A percentile compares a stretch with the other conserved stretches of the same genome.
phyloP scores from a whole-genome alignment of 2,888 invertebrate genomes.

The Drosophila neutralis region DNA sequence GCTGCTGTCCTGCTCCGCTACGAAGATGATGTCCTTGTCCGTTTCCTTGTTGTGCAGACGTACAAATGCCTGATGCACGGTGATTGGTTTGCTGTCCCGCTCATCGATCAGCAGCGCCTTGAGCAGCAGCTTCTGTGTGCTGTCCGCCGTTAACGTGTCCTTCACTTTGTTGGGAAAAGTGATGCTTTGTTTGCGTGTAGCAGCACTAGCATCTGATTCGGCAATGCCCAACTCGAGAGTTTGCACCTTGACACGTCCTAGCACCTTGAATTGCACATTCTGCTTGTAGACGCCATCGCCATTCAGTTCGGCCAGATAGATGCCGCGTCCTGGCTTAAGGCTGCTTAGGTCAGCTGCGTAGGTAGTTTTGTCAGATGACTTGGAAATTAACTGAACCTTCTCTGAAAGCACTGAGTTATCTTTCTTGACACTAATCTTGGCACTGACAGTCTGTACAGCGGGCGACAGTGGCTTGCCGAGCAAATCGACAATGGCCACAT shows the following conservation, averaged over 20 bases:
- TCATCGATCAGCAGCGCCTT: conserved; percentile 92
- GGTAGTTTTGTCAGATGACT: conserved; percentile 89
- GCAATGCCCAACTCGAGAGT: conserved; percentile 94
- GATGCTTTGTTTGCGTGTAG: conserved; percentile 91
- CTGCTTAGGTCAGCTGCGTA: conserved; percentile 92
- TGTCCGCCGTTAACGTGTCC: conserved; percentile 92
- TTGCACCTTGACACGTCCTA: conserved; percentile 91
- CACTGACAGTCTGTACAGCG: conserved; percentile 69
- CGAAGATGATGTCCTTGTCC: conserved; percentile 95
- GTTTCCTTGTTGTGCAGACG: conserved; percentile 88
- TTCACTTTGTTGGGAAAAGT: conserved; percentile 90
- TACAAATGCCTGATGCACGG: conserved; percentile 95
- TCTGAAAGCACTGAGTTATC: conserved; percentile 87
- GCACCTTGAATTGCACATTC: conserved; percentile 88
- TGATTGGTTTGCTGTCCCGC: conserved; percentile 87
- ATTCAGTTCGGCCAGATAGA: conserved; percentile 92
- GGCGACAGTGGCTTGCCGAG: conserved; percentile 89
- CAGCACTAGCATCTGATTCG: conserved; percentile 95
- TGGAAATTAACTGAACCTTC: conserved; percentile 87
- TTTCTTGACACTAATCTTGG: conserved; percentile 85
- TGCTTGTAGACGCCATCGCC: conserved; percentile 88
- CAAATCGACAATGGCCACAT: conserved; percentile 90
- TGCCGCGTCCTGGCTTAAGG: conserved; percentile 92
- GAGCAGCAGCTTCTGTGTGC: conserved; percentile 94
- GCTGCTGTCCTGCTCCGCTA: conserved; percentile 93